Percentiles rank a stretch among this genome's conserved stretches.
These are phyloP conservation scores for Mechanitis mazaeus DNA, from an alignment of 2,888 invertebrate species.

Conservation along the genomic window DNA sequence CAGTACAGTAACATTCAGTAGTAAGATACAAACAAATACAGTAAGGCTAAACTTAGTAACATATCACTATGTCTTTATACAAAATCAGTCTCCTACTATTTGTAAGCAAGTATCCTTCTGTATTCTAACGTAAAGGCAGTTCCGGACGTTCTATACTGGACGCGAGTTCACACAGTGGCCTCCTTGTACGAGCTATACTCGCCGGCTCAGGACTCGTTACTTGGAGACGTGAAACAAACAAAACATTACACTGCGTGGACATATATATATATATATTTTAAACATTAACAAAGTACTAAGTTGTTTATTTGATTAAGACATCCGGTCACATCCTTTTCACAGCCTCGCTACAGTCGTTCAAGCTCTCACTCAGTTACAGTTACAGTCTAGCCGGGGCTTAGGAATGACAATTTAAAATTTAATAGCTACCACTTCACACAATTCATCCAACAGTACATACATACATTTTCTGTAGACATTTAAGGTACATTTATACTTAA, in stretches of 20 bases:
- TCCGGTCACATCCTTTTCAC: constrained; percentile 65
- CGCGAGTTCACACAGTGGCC: constrained; percentile 42
- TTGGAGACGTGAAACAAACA: not conserved
- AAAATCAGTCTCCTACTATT: constrained; percentile 76
- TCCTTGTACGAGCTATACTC: constrained; percentile 22
- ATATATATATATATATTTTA: not conserved
- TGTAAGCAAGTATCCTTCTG: constrained; percentile 49
- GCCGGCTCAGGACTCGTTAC: not conserved
- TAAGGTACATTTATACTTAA: constrained; percentile 14
- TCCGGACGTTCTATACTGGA: constrained; percentile 61
- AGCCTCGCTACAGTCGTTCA: constrained; percentile 72
- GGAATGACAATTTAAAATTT: constrained; percentile 61
- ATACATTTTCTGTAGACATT: constrained; percentile 17
- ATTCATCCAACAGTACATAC: constrained; percentile 9
- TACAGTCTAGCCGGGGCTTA: constrained; percentile 60
- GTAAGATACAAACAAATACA: constrained; percentile 5
- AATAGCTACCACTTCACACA: constrained; percentile 36
- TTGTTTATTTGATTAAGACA: constrained; percentile 41
- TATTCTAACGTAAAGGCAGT: constrained; percentile 47
- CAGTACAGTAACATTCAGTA: constrained; percentile 34
- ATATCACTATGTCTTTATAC: constrained; percentile 58
- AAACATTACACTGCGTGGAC: constrained; percentile 1
- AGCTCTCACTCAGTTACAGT: constrained; percentile 56
- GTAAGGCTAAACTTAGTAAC: constrained; percentile 8
- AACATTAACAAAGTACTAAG: not conserved